A percentile compares a stretch with the other conserved stretches of the same genome.
Conservation (phyloP, 2,113 vertebrate species). For the Carassius carassius region DNA sequence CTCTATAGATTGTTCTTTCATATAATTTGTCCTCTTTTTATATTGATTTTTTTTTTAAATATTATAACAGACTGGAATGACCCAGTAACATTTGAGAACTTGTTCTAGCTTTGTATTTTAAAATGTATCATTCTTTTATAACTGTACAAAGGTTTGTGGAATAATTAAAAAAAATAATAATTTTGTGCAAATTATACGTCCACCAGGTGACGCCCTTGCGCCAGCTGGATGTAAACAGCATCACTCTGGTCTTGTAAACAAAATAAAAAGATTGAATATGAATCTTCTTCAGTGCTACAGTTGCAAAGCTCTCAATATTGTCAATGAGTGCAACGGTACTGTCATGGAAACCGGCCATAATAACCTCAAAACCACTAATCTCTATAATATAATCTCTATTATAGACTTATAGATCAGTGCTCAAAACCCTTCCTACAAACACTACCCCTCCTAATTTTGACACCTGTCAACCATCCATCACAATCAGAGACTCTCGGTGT, state of each 20-base stretch:
- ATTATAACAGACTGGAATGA: not conserved
- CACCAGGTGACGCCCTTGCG: constrained; percentile 56
- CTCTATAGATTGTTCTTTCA: not conserved
- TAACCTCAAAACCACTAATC: too few species aligned
- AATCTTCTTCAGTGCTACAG: too few species aligned
- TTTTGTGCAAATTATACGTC: not conserved
- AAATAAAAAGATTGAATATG: not conserved
- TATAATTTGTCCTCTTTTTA: not conserved
- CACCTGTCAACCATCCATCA: too few species aligned
- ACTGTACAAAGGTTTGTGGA: not conserved
- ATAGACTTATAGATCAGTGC: too few species aligned
- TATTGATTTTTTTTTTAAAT: too few species aligned
- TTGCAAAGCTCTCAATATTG: not conserved
- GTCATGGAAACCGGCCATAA: too few species aligned
- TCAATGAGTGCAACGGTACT: too few species aligned
- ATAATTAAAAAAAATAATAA: not conserved
- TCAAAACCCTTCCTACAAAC: too few species aligned
- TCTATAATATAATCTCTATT: too few species aligned
- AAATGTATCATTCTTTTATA: not conserved
- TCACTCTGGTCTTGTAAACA: not conserved
- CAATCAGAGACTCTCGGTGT: too few species aligned
- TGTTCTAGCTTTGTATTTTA: not conserved
- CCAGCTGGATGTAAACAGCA: not conserved
- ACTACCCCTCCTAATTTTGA: too few species aligned
- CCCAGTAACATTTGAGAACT: not conserved